Evolutionary conservation across 2,113 vertebrate genomes (phyloP).

Genomic region (Chaetodon auriga): DNA sequence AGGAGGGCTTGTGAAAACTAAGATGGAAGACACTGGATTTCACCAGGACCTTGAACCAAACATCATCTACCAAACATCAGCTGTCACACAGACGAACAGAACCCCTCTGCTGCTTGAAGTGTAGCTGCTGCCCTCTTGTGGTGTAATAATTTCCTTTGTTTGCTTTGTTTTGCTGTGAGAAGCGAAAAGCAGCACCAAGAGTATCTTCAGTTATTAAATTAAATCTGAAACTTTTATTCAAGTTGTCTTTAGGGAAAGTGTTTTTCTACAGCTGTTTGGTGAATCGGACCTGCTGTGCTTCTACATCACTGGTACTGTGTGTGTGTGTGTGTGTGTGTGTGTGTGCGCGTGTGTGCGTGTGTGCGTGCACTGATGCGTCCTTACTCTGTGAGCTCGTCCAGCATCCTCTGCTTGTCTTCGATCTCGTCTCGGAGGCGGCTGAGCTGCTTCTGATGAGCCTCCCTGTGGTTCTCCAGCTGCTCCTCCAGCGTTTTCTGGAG

Average conservation of each 20-base stretch:
- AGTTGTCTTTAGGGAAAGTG: background rate
- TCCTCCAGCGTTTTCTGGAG: constrained; percentile 87
- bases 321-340: background rate
- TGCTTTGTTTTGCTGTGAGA: too few relatives aligned
- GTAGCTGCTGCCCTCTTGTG: too few relatives aligned
- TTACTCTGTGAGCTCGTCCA: constrained; percentile 94
- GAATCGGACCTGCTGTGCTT: too few relatives aligned
- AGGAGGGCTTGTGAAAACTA: background rate
- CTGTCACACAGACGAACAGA: too few relatives aligned
- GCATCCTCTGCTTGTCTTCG: constrained; percentile 92
- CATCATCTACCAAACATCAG: too few relatives aligned
- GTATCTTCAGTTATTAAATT: background rate
- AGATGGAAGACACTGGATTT: background rate
- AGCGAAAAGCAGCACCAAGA: background rate
- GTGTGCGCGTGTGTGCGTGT: too few relatives aligned
- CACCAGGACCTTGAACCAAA: too few relatives aligned
- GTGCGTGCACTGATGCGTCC: constrained; percentile 44
- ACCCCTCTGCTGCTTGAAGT: too few relatives aligned
- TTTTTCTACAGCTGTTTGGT: too few relatives aligned
- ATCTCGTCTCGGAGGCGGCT: constrained; percentile 92
- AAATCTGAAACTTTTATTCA: background rate
- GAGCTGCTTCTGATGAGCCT: constrained; percentile 93
- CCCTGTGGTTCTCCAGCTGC: constrained; percentile 93
- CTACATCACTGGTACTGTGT: background rate
- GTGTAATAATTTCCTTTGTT: too few relatives aligned